A percentile compares a stretch with the other conserved stretches of the same genome.
Evolutionary conservation across 1,140 invertebrate species (phyloP).

Genomic region (Drosophila ironensis): DNA sequence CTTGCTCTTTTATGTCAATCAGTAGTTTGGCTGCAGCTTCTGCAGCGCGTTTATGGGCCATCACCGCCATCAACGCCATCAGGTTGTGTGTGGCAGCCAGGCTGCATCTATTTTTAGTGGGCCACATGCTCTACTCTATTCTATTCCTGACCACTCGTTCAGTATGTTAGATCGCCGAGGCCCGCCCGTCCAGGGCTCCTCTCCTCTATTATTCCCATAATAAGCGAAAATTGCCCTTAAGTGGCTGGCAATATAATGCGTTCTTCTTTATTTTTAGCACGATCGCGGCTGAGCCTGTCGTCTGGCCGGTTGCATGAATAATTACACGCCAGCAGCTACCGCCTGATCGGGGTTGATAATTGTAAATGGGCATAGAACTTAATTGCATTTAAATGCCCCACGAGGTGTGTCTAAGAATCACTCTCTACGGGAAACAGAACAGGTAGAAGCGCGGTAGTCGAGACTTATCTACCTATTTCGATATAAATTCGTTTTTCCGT

Average conservation of each 20-base stretch:
- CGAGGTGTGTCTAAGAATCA: constrained; percentile 6
- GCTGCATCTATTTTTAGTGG: constrained; percentile 68
- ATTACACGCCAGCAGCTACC: constrained; percentile 19
- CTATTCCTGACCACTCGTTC: constrained; percentile 70
- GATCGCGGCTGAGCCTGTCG: constrained; percentile 51
- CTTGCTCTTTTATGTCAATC: constrained; percentile 78
- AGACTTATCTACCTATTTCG: too few species aligned
- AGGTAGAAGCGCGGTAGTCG: too few species aligned
- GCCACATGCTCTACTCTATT: constrained; percentile 50
- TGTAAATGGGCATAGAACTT: constrained; percentile 67
- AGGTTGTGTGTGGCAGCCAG: constrained; percentile 1
- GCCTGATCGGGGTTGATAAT: constrained; percentile 40
- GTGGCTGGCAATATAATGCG: constrained; percentile 58
- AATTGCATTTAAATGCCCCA: constrained; percentile 62
- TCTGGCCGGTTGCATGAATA: constrained; percentile 52
- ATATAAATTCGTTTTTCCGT: too few species aligned
- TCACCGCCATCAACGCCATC: constrained; percentile 39
- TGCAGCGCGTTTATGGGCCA: constrained; percentile 71
- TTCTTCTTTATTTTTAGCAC: constrained; percentile 76
- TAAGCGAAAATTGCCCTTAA: constrained; percentile 76
- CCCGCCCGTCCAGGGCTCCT: too few species aligned
- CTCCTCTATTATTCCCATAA: constrained; percentile 60
- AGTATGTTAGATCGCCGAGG: constrained; percentile 59
- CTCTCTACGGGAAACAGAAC: background rate
- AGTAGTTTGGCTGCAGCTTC: constrained; percentile 32